phyloP scores from a whole-genome alignment of 2,797 vertebrate genomes.

The Pseudochirops corinnae region DNA sequence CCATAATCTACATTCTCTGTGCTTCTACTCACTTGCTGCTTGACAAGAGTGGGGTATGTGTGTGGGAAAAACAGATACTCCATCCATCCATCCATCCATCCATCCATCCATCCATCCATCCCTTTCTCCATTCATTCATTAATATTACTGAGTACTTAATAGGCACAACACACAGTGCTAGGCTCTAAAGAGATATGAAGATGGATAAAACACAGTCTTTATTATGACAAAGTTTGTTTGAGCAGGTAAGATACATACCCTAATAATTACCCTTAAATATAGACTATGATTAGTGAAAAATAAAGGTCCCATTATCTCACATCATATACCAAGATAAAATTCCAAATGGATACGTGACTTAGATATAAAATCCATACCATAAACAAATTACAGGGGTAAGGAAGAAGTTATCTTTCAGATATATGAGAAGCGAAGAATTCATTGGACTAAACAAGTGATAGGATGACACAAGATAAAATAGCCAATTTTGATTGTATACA shows the following conservation, averaged over 20 bases:
- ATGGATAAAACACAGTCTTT: no score
- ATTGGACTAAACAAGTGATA: background rate
- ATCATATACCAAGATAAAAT: background rate
- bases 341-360: background rate
- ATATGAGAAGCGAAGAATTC: no score
- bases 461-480: background rate
- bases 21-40: no score
- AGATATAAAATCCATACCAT: background rate
- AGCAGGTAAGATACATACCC: background rate
- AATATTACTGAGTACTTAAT: background rate
- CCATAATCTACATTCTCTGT: no score
- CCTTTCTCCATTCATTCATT: background rate
- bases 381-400: no score
- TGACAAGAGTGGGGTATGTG: no score
- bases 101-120: no score
- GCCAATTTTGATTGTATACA: background rate
- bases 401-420: no score
- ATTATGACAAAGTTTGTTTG: background rate
- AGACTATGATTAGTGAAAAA: background rate
- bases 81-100: no score
- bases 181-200: background rate
- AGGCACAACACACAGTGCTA: background rate
- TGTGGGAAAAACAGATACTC: no score
- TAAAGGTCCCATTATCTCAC: background rate
- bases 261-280: background rate